Conservation (phyloP, 1,140 invertebrate species). For the Drosophila ironensis region DNA sequence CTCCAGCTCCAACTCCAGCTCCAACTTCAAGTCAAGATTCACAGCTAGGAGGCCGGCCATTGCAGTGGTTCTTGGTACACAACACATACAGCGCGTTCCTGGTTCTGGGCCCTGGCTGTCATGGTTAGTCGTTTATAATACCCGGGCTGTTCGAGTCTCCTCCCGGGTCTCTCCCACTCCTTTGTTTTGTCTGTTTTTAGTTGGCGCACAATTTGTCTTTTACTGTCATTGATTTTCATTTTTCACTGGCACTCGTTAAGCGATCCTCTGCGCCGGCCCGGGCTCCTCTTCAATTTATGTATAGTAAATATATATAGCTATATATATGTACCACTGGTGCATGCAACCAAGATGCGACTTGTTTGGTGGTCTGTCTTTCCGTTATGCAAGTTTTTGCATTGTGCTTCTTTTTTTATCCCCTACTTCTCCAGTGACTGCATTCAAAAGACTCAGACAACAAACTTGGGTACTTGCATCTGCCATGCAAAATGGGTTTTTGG, state of each 20-base stretch:
- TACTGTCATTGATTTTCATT: slow-evolving; percentile 77
- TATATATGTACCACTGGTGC: slow-evolving; percentile 4
- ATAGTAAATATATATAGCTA: neutral
- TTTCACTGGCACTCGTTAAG: slow-evolving; percentile 67
- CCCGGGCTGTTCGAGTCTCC: slow-evolving; percentile 19
- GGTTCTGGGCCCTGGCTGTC: slow-evolving; percentile 39
- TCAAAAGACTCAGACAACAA: slow-evolving; percentile 68
- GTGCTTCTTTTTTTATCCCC: slow-evolving; percentile 19
- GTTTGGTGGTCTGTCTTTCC: slow-evolving; percentile 55
- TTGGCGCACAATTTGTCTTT: slow-evolving; percentile 77
- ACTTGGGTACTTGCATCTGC: slow-evolving; percentile 39
- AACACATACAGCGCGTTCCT: slow-evolving; percentile 9
- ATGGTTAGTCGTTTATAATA: slow-evolving; percentile 67
- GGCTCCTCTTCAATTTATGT: slow-evolving; percentile 38
- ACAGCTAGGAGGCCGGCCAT: slow-evolving; percentile 2
- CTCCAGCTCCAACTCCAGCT: slow-evolving; percentile 7
- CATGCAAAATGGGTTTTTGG: slow-evolving; percentile 34
- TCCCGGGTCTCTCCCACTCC: slow-evolving; percentile 31
- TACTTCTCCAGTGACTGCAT: slow-evolving; percentile 21
- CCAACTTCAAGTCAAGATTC: neutral
- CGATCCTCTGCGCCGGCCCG: slow-evolving; percentile 9
- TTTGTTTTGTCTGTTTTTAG: slow-evolving; percentile 65
- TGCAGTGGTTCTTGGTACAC: slow-evolving; percentile 14
- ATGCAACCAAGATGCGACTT: slow-evolving; percentile 12
- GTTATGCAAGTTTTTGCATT: slow-evolving; percentile 44